phyloP scores from a whole-genome alignment of 2,888 invertebrate species.

The Theretra japonica region DNA sequence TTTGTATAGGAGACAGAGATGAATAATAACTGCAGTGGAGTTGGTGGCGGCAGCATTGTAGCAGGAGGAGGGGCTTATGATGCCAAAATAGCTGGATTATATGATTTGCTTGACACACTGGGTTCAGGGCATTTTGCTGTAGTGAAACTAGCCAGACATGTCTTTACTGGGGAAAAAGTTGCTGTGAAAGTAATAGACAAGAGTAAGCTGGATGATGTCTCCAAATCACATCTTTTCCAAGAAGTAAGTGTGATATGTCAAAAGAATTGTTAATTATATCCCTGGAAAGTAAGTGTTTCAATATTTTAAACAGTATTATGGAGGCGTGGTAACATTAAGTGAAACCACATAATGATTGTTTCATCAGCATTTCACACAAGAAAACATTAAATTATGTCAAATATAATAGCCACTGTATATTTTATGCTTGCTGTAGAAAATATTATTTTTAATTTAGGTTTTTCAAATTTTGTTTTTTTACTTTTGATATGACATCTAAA shows the following conservation, averaged over 20 bases:
- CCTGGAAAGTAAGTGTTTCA: background rate
- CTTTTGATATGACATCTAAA: too few relatives aligned
- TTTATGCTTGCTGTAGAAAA: too few relatives aligned
- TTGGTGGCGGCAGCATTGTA: constrained; percentile 62
- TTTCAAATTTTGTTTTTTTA: too few relatives aligned
- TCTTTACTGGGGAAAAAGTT: constrained; percentile 99
- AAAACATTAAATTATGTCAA: too few relatives aligned
- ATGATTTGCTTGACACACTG: constrained; percentile 98
- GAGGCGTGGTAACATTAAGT: too few relatives aligned
- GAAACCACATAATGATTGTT: too few relatives aligned
- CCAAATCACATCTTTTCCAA: constrained; percentile 97
- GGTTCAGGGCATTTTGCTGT: constrained; percentile 99
- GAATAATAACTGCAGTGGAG: constrained; percentile 76
- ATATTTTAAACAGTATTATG: too few relatives aligned
- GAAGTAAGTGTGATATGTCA: constrained; percentile 86
- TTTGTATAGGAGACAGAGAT: constrained; percentile 45
- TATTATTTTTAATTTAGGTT: too few relatives aligned
- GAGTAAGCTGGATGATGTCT: constrained; percentile 97
- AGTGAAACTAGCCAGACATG: constrained; percentile 98
- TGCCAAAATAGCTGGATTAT: constrained; percentile 97
- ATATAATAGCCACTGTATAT: too few relatives aligned
- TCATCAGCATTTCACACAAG: too few relatives aligned
- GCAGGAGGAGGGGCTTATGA: constrained; percentile 86
- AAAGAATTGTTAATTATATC: background rate
- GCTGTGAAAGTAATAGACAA: constrained; percentile 99